Evolutionary conservation across 2,797 vertebrate species (phyloP).

Genomic region (Pangasius mekongensis): DNA sequence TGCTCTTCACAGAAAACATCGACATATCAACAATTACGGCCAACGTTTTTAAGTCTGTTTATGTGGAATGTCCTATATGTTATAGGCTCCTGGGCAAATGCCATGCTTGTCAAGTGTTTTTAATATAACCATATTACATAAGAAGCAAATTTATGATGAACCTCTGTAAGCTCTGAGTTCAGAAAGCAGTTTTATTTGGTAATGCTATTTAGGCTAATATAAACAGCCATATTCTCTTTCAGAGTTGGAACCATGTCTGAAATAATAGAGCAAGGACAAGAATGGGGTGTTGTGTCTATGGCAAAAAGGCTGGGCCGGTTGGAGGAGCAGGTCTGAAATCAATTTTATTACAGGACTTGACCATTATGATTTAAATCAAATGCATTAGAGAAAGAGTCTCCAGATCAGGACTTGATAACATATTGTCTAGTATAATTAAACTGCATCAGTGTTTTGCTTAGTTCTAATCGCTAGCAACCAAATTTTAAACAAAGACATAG

Average conservation of each 20-base stretch:
- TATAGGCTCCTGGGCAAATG: background rate
- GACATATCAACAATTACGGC: background rate
- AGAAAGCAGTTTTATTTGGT: background rate
- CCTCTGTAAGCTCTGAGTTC: background rate
- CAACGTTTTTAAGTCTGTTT: background rate
- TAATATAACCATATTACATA: background rate
- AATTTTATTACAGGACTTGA: background rate
- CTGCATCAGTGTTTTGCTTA: background rate
- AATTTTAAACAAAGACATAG: background rate
- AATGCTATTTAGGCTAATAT: background rate
- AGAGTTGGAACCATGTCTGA: conserved; percentile 82
- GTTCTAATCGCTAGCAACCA: background rate
- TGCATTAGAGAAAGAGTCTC: background rate
- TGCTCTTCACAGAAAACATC: background rate
- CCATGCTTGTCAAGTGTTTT: background rate
- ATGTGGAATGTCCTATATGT: background rate
- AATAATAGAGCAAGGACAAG: conserved; percentile 77
- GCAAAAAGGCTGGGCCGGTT: conserved; percentile 78
- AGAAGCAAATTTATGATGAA: background rate
- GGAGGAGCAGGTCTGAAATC: conserved; percentile 86
- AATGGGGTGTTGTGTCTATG: conserved; percentile 69
- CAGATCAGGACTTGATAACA: background rate
- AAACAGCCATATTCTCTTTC: conserved; percentile 12
- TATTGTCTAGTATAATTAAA: background rate
- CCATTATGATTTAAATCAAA: no score